Evolutionary conservation across 2,113 vertebrate species (phyloP), one percentile per base, ranked within the genome.

Genomic region (Poecilia latipinna): DNA sequence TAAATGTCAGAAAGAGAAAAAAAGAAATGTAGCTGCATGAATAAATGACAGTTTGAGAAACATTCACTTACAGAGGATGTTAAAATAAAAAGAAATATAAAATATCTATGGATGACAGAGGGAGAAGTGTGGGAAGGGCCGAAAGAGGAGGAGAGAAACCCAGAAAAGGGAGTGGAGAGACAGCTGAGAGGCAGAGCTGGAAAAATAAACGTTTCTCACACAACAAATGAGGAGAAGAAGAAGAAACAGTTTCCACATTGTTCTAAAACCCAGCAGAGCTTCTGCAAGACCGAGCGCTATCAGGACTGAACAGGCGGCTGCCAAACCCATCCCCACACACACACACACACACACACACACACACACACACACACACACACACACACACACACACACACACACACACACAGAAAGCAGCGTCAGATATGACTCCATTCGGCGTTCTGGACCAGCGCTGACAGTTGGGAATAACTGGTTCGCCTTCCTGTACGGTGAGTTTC

Each of bases 241-340:
- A 61, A 29, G 33, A 65, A 26, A 39, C 51, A 44, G 51, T 22
- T 7, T 57, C 51, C 1, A n/a, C 51, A 57, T 10, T 48, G 22
- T 24, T 24, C 6, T 54, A 24, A 24, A 57, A 24, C 51, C 24
- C 51, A n/a, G 51, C 51, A 22, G 31, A 42, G 72, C 48, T 42
- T 73, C 66, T 78, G 63, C 74, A 65, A 3, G 19, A 35, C 66
- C 65, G 79, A 73, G 61, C 28, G 77, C 78, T 94, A 94, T 94
- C 94, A 92, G 91, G 70, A 85, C 64, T 1, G 1, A 84, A 68
- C 94, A 94, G 91, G 77, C 87, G 29, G 86, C 75, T 79, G 82
- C 85, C 83, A 84, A 80, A 24, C 86, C 74, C 86, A 76, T 57
- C 1, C 35, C 83, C 37, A 82, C 78, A 39, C 85, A 32, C 69